phyloP scores from a whole-genome alignment of 2,797 vertebrate species.

The Hephaestus fuliginosus region DNA sequence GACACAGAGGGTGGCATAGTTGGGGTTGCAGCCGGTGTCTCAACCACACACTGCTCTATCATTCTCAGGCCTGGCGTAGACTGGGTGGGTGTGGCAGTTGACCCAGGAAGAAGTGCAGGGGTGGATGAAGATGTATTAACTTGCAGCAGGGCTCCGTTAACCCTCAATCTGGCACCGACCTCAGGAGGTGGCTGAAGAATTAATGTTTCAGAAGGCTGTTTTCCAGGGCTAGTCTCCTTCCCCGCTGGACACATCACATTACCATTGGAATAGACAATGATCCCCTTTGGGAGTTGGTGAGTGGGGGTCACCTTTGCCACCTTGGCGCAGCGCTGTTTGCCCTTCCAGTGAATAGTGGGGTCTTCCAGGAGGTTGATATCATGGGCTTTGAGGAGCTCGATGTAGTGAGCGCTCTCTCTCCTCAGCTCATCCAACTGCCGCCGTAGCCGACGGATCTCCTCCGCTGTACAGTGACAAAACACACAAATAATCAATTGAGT shows the following conservation, averaged over 20 bases:
- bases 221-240: slow-evolving; percentile 87
- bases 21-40: slow-evolving; percentile 71
- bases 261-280: slow-evolving; percentile 94
- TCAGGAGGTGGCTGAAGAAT: slow-evolving; percentile 90
- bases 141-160: slow-evolving; percentile 85
- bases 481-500: not conserved
- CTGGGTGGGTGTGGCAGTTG: slow-evolving; percentile 82
- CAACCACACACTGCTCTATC: slow-evolving; percentile 83
- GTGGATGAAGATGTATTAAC: slow-evolving; percentile 80
- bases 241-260: slow-evolving; percentile 88
- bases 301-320: slow-evolving; percentile 92
- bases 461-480: slow-evolving; percentile 85
- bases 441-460: slow-evolving; percentile 94
- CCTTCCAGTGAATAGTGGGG: slow-evolving; percentile 98
- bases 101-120: slow-evolving; percentile 84
- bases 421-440: slow-evolving; percentile 94
- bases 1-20: slow-evolving; percentile 83
- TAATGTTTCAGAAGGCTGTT: slow-evolving; percentile 91
- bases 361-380: slow-evolving; percentile 96
- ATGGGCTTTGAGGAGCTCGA: slow-evolving; percentile 96
- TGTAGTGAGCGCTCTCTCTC: slow-evolving; percentile 95
- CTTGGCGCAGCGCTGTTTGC: slow-evolving; percentile 92
- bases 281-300: slow-evolving; percentile 93
- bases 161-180: slow-evolving; percentile 82
- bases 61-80: slow-evolving; percentile 83